phyloP scores from a whole-genome alignment of 23 tunicate species.

The Trididemnum miniatum region DNA sequence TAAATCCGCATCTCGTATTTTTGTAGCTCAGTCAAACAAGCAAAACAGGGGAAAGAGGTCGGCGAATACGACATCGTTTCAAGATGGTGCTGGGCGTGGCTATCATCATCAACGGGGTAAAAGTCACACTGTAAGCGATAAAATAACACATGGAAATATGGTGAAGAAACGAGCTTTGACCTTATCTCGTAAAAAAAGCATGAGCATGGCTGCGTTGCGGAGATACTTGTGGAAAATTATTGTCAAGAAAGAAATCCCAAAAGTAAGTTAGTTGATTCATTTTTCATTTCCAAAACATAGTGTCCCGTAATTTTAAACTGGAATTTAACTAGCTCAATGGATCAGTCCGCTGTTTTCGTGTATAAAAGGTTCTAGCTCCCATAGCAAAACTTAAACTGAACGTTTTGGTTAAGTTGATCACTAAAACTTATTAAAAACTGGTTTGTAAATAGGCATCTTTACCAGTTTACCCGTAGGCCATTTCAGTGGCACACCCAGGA shows the following conservation, averaged over 20 bases:
- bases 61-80: not conserved
- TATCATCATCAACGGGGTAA: not conserved
- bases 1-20: too few species aligned
- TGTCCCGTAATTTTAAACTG: too few species aligned
- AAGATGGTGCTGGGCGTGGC: not conserved
- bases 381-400: too few species aligned
- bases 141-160: conserved; percentile 17
- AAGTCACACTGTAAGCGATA: not conserved
- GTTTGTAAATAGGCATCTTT: too few species aligned
- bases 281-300: too few species aligned
- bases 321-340: too few species aligned
- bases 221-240: conserved; percentile 60
- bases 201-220: conserved; percentile 36
- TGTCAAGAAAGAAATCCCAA: conserved; percentile 80
- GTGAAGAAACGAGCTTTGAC: conserved; percentile 28
- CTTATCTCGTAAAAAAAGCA: conserved; percentile 9
- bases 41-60: not conserved
- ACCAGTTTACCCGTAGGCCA: too few species aligned
- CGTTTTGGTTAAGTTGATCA: too few species aligned
- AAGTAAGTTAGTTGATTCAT: conserved; percentile 24
- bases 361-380: too few species aligned
- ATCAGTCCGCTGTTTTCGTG: too few species aligned
- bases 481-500: too few species aligned
- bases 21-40: not conserved
- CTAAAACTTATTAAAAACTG: too few species aligned